Evolutionary conservation across 2,888 invertebrate species (phyloP), one percentile per base, ranked within the genome.

Genomic region (Drosophila pseudotalamancana): DNA sequence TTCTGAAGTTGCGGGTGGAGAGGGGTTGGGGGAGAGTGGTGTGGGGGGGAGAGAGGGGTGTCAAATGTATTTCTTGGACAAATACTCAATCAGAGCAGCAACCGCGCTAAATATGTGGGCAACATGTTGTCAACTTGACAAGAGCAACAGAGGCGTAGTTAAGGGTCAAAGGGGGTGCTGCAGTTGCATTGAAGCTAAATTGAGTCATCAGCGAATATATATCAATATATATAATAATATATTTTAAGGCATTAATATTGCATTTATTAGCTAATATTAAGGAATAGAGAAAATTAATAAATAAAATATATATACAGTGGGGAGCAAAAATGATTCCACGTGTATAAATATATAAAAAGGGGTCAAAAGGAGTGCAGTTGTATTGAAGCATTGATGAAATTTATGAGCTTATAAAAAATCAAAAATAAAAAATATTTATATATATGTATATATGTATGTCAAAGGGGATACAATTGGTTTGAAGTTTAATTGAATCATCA

Each of bases 71-170:
- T 73, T 60, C 73, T 73, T 73, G 65, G 71, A 71, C 74, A 73
- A 74, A 73, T 71, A 71, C 62, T 71, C 73, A 74, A 73, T 69
- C 72, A 69, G 59, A 64, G 74, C 57, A 73, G 53, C 56, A 73
- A 61, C 57, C 61, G 61, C 74, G 35, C 37, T 66, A 56, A 71
- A 56, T 61, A 73, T 81, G 81, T 72, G 77, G 77, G 79, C 67
- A 72, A 68, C 68, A 68, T 77, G 72, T 65, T 67, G 78, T 75
- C 81, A 78, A 65, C 62, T 72, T 81, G 68, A 64, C 59, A 55
- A 66, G 27, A 34, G 18, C 11, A 6, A 5, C 69, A 46, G 51
- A 11, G 72, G 45, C 71, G 60, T 60, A 0, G 29, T 4, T 31
- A 25, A 32, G 35, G 46, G 54, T 46, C 39, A 49, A 18, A 25